Conservation (phyloP, 1,140 invertebrate species). For the Globodera ellingtonae region DNA sequence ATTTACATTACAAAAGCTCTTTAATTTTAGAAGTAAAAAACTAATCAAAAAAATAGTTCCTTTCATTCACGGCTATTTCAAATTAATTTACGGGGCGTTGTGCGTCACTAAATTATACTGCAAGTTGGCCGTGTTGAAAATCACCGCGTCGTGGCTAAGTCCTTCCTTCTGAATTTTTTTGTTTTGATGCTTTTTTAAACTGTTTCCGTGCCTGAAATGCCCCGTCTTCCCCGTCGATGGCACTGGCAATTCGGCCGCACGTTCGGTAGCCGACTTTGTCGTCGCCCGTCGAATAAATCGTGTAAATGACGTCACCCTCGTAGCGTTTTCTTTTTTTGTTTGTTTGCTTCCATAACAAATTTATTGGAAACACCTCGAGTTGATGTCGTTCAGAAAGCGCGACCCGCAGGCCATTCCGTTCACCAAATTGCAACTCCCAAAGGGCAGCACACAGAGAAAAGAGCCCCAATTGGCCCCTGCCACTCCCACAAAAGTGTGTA, state of each 20-base stretch:
- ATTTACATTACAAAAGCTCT: no score
- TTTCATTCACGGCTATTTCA: no score
- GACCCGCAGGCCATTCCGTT: conserved; percentile 55
- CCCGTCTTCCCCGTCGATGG: conserved; percentile 43
- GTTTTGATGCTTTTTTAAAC: conserved; percentile 7
- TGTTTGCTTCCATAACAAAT: conserved; percentile 45
- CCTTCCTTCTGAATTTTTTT: conserved; percentile 46
- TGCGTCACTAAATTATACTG: conserved; percentile 54
- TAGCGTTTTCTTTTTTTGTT: conserved; percentile 43
- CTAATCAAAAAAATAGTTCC: neutral
- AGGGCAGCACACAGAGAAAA: conserved; percentile 49
- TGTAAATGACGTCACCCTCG: conserved; percentile 48
- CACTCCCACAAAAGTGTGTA: conserved; percentile 53
- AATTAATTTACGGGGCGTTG: neutral
- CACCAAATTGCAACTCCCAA: conserved; percentile 52
- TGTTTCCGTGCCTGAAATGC: conserved; percentile 38
- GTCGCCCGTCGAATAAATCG: conserved; percentile 53
- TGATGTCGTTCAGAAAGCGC: conserved; percentile 49
- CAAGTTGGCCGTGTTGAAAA: conserved; percentile 50
- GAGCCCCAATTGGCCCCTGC: conserved; percentile 57
- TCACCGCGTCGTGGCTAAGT: conserved; percentile 54
- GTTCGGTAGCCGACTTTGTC: conserved; percentile 54
- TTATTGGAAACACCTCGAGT: conserved; percentile 43
- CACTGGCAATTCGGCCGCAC: conserved; percentile 49
- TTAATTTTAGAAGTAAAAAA: neutral